phyloP scores from a whole-genome alignment of 2,113 vertebrate species.

The Pantherophis guttatus region DNA sequence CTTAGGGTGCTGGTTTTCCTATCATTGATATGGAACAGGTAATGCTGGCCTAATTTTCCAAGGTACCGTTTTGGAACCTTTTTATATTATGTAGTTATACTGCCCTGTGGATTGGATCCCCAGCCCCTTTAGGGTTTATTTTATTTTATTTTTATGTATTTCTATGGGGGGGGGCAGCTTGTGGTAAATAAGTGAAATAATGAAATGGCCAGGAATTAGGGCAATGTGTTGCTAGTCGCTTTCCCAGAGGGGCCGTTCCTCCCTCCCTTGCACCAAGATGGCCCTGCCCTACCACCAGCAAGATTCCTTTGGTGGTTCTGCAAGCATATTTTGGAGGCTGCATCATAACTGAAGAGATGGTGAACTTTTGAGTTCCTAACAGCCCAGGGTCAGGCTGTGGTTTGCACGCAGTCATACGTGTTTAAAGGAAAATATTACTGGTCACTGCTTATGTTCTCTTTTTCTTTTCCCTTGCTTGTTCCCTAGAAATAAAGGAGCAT shows the following conservation, averaged over 20 bases:
- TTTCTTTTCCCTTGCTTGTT: too few species aligned
- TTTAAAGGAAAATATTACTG: not conserved
- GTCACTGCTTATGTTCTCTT: not conserved
- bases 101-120: not conserved
- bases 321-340: conserved; percentile 36
- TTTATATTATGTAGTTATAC: not conserved
- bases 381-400: conserved; percentile 22
- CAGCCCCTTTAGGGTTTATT: too few species aligned
- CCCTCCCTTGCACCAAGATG: not conserved
- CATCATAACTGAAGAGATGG: conserved; percentile 35
- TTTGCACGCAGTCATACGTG: accelerated
- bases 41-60: not conserved
- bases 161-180: not conserved
- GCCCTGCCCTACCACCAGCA: not conserved
- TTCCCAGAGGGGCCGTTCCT: not conserved
- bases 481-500: not conserved
- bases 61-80: not conserved
- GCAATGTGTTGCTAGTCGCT: not conserved
- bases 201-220: too few species aligned
- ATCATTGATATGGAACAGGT: not conserved
- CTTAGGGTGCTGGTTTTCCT: not conserved
- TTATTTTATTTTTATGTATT: too few species aligned
- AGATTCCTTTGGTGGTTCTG: not conserved
- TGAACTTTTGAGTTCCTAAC: conserved; percentile 40
- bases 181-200: not conserved